Percentiles rank a stretch among this genome's conserved stretches.
phyloP scores from a whole-genome alignment of 2,113 vertebrate genomes.

The Cyanoderma ruficeps region DNA sequence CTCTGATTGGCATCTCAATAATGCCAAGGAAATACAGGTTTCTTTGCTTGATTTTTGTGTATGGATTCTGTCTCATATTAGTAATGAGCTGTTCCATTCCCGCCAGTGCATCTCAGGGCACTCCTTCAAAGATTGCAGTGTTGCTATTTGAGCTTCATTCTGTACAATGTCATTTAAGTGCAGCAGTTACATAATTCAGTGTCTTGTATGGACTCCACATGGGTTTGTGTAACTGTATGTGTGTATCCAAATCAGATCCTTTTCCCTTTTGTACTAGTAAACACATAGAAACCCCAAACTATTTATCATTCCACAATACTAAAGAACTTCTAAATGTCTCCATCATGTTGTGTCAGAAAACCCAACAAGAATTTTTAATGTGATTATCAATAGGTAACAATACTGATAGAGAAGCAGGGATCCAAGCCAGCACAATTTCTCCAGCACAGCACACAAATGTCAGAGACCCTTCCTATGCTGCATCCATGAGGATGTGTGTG shows the following conservation, averaged over 20 bases:
- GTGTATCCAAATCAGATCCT: neutral
- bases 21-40: neutral
- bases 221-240: neutral
- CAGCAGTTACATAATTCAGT: neutral
- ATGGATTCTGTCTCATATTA: neutral
- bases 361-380: neutral
- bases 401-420: neutral
- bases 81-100: neutral
- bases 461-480: neutral
- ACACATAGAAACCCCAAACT: neutral
- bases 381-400: neutral
- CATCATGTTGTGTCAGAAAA: neutral
- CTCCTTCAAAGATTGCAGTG: neutral
- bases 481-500: neutral
- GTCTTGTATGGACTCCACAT: neutral
- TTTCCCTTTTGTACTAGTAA: neutral
- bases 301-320: neutral
- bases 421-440: neutral
- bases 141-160: neutral
- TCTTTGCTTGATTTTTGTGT: neutral
- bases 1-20: neutral
- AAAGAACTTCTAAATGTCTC: neutral
- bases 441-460: neutral
- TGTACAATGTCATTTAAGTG: neutral
- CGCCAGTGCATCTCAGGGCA: neutral